These are phyloP conservation scores for Seira ritae DNA, from an alignment of 2,888 invertebrate species.

Conservation along the genomic window DNA sequence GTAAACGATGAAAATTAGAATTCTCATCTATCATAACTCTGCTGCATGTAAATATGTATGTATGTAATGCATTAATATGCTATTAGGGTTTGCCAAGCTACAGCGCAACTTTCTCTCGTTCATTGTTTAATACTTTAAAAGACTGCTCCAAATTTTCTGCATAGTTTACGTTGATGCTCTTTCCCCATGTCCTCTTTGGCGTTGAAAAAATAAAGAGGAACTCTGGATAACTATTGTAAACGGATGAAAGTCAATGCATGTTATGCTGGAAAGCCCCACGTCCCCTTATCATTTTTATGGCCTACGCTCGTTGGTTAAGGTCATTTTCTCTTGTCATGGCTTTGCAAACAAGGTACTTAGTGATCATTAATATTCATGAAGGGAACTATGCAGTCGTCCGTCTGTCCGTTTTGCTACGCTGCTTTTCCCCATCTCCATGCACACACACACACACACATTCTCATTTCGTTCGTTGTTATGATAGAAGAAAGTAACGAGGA, in stretches of 20 bases:
- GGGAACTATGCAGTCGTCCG: slow-evolving; percentile 32
- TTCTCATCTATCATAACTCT: too few relatives aligned
- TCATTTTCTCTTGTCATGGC: slow-evolving; percentile 61
- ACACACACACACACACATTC: too few relatives aligned
- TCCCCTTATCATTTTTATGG: slow-evolving; percentile 20
- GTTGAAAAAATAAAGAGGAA: neutral
- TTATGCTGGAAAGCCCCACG: neutral
- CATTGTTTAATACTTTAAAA: too few relatives aligned
- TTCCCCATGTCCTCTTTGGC: neutral
- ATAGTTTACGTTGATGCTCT: too few relatives aligned
- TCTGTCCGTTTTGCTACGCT: slow-evolving; percentile 14
- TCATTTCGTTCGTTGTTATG: neutral
- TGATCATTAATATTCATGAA: slow-evolving; percentile 63
- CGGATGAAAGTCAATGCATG: neutral
- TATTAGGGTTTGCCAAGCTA: too few relatives aligned
- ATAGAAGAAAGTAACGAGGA: neutral
- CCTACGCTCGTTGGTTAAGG: slow-evolving; percentile 26
- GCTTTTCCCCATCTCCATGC: neutral
- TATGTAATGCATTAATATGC: too few relatives aligned
- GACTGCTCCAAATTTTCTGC: too few relatives aligned
- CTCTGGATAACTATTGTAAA: neutral
- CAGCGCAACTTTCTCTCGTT: too few relatives aligned
- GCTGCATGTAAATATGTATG: too few relatives aligned
- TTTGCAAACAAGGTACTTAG: slow-evolving; percentile 61
- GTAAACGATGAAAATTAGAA: too few relatives aligned